These are phyloP conservation scores for Xenotilapia flavipinnis DNA, from an alignment of 2,113 vertebrate genomes.

Conservation along the genomic window DNA sequence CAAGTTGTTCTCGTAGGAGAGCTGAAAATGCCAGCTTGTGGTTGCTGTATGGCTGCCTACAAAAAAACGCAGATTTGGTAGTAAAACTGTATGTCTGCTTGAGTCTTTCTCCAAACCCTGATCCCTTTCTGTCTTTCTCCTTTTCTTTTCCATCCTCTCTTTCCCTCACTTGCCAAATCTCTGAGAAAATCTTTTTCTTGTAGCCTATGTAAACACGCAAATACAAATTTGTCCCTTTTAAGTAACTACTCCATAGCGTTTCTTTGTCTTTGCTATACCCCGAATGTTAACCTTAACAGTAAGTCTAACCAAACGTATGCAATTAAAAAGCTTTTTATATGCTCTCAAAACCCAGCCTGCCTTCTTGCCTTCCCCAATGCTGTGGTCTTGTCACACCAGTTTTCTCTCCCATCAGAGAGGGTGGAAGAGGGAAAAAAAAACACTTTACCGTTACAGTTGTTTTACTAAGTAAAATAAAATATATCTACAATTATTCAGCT, in stretches of 20 bases:
- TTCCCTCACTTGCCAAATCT: not conserved
- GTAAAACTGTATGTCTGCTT: constrained; percentile 27
- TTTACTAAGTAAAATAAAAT: constrained; percentile 49
- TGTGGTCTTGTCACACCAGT: constrained; percentile 45
- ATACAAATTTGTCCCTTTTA: not conserved
- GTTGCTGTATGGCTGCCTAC: constrained; percentile 29
- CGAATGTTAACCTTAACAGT: constrained; percentile 49
- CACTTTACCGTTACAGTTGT: constrained; percentile 11
- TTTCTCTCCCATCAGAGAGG: constrained; percentile 34
- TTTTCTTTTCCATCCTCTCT: not conserved
- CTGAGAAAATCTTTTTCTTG: not conserved
- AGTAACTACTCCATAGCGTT: constrained; percentile 9
- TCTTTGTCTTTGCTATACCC: constrained; percentile 33
- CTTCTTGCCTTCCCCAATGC: constrained; percentile 41
- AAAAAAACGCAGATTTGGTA: constrained; percentile 14
- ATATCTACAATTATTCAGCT: constrained; percentile 15
- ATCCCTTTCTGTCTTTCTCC: not conserved
- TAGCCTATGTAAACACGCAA: not conserved
- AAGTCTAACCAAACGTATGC: constrained; percentile 56
- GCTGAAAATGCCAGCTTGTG: constrained; percentile 48
- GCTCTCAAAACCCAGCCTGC: constrained; percentile 44
- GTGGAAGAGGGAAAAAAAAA: not conserved
- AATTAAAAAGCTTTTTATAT: constrained; percentile 68
- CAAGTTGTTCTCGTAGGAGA: constrained; percentile 52
- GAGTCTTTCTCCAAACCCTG: not conserved